These are phyloP conservation scores for Drosophila repletoides DNA, from an alignment of 1,140 invertebrate species.

Conservation along the genomic window DNA sequence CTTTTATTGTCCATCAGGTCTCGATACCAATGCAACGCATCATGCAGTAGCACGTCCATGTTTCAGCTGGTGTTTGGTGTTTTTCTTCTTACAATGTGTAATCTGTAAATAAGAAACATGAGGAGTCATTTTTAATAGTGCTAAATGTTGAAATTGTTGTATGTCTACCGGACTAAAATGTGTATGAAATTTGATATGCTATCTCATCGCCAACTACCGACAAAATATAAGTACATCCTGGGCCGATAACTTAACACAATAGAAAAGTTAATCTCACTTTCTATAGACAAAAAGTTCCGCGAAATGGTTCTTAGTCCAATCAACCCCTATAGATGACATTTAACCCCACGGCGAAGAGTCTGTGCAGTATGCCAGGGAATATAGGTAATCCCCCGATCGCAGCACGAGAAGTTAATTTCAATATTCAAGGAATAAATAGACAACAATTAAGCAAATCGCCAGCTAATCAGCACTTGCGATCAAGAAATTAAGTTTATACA, in stretches of 20 bases:
- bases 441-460: constrained; percentile 37
- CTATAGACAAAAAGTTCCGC: too few relatives aligned
- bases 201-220: too few relatives aligned
- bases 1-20: constrained; percentile 91
- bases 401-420: constrained; percentile 43
- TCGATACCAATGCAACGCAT: constrained; percentile 88
- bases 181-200: too few relatives aligned
- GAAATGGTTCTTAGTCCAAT: too few relatives aligned
- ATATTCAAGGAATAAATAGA: constrained; percentile 21
- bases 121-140: background rate
- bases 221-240: too few relatives aligned
- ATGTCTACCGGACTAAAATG: too few relatives aligned
- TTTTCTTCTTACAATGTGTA: background rate
- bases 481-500: constrained; percentile 13
- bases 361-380: background rate
- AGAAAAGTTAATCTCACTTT: too few relatives aligned
- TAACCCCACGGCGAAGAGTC: background rate
- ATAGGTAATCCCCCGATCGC: constrained; percentile 1
- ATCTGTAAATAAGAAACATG: too few relatives aligned
- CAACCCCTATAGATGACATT: too few relatives aligned
- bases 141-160: background rate
- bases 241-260: too few relatives aligned
- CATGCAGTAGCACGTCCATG: constrained; percentile 84
- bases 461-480: constrained; percentile 52
- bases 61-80: constrained; percentile 35